A percentile compares a stretch with the other conserved stretches of the same genome.
Evolutionary conservation across 2,113 vertebrate species (phyloP).

Genomic region (Xenopus borealis): DNA sequence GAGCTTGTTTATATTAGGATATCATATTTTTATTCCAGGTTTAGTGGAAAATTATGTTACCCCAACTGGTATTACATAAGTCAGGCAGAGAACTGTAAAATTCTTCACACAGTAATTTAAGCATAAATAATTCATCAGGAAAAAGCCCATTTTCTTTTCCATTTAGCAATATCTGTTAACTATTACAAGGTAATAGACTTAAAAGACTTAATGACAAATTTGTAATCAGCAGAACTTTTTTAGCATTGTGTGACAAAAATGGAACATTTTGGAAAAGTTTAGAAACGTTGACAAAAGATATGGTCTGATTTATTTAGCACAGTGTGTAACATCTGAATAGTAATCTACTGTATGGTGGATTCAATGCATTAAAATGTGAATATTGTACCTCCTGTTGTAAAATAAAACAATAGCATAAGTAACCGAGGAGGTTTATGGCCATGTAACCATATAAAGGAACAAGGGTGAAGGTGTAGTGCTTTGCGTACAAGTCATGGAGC

Average conservation of each 20-base stretch:
- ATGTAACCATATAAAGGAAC: no score
- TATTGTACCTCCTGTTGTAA: no score
- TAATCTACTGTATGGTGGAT: no score
- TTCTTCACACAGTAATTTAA: conserved; percentile 8
- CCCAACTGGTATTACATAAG: conserved; percentile 27
- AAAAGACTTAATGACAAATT: conserved; percentile 3
- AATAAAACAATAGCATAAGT: no score
- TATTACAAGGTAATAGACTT: conserved; percentile 26
- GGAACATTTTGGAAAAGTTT: no score
- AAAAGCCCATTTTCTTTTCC: conserved; percentile 30
- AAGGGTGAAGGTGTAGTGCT: no score
- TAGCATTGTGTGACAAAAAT: not conserved
- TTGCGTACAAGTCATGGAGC: no score
- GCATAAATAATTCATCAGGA: conserved; percentile 30
- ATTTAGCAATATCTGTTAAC: conserved; percentile 28
- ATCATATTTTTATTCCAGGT: conserved; percentile 5
- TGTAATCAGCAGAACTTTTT: not conserved
- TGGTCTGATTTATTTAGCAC: no score
- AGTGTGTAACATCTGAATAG: no score
- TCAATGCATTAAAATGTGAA: no score
- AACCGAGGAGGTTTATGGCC: no score
- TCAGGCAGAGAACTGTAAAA: conserved; percentile 29
- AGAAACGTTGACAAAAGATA: no score
- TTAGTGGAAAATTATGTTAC: conserved; percentile 8
- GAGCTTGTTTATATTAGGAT: conserved; percentile 28